Evolutionary conservation across 2,888 invertebrate species (phyloP).

Genomic region (Pyrrhosoma nymphula): DNA sequence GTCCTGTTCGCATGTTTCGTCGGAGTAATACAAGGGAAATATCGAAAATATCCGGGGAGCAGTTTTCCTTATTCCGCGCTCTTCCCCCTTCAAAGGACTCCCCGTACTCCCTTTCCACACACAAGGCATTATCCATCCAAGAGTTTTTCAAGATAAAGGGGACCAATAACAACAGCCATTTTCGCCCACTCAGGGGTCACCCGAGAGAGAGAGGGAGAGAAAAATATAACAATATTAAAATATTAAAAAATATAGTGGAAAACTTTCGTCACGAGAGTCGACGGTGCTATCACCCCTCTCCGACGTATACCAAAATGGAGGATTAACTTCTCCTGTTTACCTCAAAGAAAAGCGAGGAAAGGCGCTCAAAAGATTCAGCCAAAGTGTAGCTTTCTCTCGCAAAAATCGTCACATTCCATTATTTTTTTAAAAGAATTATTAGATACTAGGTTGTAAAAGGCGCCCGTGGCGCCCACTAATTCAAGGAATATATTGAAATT

Average conservation of each 20-base stretch:
- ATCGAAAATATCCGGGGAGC: not conserved
- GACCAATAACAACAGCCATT: conserved; percentile 1
- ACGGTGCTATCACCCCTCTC: too few species aligned
- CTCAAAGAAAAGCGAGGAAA: too few species aligned
- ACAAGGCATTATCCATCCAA: not conserved
- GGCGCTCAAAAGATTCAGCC: too few species aligned
- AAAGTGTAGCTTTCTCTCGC: too few species aligned
- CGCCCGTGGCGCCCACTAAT: too few species aligned
- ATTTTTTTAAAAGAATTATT: too few species aligned
- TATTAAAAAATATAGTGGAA: not conserved
- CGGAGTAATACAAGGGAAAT: conserved; percentile 4
- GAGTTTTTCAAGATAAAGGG: not conserved
- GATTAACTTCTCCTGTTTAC: too few species aligned
- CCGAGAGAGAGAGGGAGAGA: not conserved
- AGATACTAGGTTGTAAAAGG: too few species aligned
- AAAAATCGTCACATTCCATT: too few species aligned
- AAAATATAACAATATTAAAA: too few species aligned
- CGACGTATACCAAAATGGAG: not conserved
- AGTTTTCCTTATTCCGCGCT: not conserved
- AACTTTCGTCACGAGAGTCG: not conserved
- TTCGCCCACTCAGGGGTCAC: conserved; percentile 32
- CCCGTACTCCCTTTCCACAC: not conserved
- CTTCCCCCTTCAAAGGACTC: too few species aligned
- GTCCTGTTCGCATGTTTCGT: conserved; percentile 2
- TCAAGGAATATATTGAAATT: too few species aligned